Evolutionary conservation across 2,797 vertebrate species (phyloP).

Genomic region (Oreochromis mossambicus): DNA sequence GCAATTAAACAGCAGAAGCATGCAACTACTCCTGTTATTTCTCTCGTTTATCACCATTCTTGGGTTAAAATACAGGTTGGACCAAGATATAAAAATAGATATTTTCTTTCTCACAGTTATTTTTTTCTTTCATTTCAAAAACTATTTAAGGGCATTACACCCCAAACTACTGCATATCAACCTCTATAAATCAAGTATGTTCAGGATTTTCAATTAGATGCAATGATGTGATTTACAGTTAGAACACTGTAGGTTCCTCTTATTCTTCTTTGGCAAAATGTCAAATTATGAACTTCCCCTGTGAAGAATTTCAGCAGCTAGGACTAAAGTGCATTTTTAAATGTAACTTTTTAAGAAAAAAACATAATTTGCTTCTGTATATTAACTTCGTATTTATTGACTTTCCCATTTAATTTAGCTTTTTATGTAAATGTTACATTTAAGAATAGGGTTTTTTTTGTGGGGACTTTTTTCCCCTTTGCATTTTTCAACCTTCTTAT

Average conservation of each 20-base stretch:
- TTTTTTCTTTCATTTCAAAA: constrained; percentile 1
- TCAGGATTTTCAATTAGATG: constrained; percentile 49
- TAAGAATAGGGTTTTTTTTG: not conserved
- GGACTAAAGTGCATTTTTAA: constrained; percentile 61
- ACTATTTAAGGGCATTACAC: constrained; percentile 16
- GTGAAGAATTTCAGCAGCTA: constrained; percentile 30
- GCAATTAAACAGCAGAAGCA: constrained; percentile 59
- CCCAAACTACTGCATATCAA: constrained; percentile 50
- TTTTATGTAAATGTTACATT: not conserved
- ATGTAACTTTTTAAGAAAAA: not conserved
- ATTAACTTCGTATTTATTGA: not conserved
- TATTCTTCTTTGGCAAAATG: constrained; percentile 25
- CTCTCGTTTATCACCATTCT: not conserved
- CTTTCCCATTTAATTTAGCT: not conserved
- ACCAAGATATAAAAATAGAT: constrained; percentile 62
- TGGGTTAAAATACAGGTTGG: constrained; percentile 8
- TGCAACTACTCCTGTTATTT: not conserved
- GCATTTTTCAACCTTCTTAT: not conserved
- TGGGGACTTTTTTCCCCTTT: not conserved
- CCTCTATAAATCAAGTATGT: constrained; percentile 59
- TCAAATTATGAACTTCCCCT: constrained; percentile 27
- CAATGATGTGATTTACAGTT: constrained; percentile 14
- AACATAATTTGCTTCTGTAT: not conserved
- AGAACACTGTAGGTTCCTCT: constrained; percentile 29
- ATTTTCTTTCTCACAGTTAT: constrained; percentile 53